phyloP scores from a whole-genome alignment of 2,797 vertebrate species.

The Thunnus albacares region DNA sequence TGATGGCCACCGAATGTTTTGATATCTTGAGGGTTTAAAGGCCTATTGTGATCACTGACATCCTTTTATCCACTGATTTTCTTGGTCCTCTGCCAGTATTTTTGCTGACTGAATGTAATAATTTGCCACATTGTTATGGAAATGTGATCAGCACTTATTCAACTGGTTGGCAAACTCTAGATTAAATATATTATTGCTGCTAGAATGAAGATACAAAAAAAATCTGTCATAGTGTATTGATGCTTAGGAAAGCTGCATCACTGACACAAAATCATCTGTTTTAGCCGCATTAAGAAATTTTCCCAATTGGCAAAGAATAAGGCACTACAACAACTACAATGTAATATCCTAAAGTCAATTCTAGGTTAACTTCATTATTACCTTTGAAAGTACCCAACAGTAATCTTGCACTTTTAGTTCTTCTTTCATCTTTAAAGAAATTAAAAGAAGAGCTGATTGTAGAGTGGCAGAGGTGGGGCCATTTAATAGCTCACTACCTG shows the following conservation, averaged over 20 bases:
- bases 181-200: slow-evolving; percentile 10
- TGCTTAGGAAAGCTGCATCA: neutral
- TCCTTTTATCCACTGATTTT: slow-evolving; percentile 32
- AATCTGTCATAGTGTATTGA: neutral
- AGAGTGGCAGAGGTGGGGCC: slow-evolving; percentile 50
- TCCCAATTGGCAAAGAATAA: slow-evolving; percentile 4
- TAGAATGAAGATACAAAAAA: slow-evolving; percentile 22
- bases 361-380: slow-evolving; percentile 45
- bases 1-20: slow-evolving; percentile 2
- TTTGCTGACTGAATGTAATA: slow-evolving; percentile 27
- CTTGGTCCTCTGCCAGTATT: neutral
- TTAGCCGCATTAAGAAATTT: slow-evolving; percentile 11
- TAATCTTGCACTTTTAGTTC: slow-evolving; percentile 36
- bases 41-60: slow-evolving; percentile 29
- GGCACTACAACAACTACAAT: neutral
- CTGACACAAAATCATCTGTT: slow-evolving; percentile 17
- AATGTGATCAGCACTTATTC: slow-evolving; percentile 33
- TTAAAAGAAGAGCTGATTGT: slow-evolving; percentile 49
- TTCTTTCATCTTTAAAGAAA: slow-evolving; percentile 56
- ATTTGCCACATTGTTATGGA: slow-evolving; percentile 14
- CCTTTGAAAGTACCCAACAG: slow-evolving; percentile 32
- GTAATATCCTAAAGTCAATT: neutral
- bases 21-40: slow-evolving; percentile 24
- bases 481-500: slow-evolving; percentile 57
- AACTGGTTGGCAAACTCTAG: neutral